Evolutionary conservation across 92 coral and sea anemone species (phyloP), one percentile per base, ranked within the genome.

Genomic region (Scolanthus callimorphus): DNA sequence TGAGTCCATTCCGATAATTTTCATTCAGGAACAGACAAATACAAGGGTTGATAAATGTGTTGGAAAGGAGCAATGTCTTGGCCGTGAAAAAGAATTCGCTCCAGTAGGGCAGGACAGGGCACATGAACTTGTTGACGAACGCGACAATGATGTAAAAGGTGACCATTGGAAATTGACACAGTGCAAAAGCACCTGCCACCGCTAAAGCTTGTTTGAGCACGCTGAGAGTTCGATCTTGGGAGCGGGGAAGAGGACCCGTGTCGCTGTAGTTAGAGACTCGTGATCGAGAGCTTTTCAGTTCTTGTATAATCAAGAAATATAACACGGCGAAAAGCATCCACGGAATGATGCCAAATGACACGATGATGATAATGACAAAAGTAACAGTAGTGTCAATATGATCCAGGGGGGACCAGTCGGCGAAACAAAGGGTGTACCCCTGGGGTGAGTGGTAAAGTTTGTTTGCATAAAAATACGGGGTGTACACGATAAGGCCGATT

Each of bases 151-250:
- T 17, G 48, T 54, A 68, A 15, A 68, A 3, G 20, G 51, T 48
- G 22, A 47, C 25, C 2, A 55, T 29, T 0, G 75, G 75, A 19
- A 68, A 68, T 27, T 39, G 25, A 20, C 75, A 68, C 20, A 68
- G 2, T 17, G 56, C 30, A 46, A 56, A 68, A 20, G 43, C 75
- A 17, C 44, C 4, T 21, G 58, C 55, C 11, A 68, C 56, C 28
- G 43, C 47, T n/a, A 68, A 57, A 21, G 75, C 75, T 23, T 68
- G 75, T 27, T 52, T 68, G 29, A 61, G 39, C 17, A 68, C 75
- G 22, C 75, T 68, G 31, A 51, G 22, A 29, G 31, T 68, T 15
- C 75, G 62, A 21, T 46, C 52, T 6, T 6, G 41, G 8, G 8
- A 21, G 25, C 41, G 34, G 30, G 34, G 51, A 20, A 37, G 56